phyloP scores from a whole-genome alignment of 2,797 vertebrate species.

The Poeciliopsis presidionis region DNA sequence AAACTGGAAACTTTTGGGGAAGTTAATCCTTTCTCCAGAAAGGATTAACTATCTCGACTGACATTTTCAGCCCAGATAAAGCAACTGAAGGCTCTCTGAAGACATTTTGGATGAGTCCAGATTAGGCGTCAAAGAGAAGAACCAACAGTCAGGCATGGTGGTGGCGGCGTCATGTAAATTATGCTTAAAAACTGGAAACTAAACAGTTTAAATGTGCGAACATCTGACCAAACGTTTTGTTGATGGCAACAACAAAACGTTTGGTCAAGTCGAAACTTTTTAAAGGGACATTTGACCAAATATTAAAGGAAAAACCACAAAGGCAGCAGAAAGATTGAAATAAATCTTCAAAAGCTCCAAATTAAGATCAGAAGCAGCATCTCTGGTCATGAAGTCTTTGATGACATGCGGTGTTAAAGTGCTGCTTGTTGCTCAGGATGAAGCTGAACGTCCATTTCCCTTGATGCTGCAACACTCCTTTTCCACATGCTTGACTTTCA shows the following conservation, averaged over 20 bases:
- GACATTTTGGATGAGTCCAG: background rate
- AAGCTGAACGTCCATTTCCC: background rate
- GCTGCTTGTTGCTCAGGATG: background rate
- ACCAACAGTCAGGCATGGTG: background rate
- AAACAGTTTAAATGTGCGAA: background rate
- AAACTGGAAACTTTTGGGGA: background rate
- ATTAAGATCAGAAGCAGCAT: background rate
- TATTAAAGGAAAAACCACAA: background rate
- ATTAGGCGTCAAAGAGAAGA: background rate
- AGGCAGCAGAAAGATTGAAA: background rate
- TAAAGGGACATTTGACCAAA: background rate
- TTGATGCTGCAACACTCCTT: background rate
- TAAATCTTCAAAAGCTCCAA: background rate
- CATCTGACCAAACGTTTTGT: background rate
- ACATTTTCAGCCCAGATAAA: background rate
- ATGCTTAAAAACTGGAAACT: background rate
- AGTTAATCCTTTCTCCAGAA: background rate
- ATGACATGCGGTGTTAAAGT: background rate
- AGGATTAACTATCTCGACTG: no score
- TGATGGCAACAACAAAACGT: background rate
- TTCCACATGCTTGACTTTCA: background rate
- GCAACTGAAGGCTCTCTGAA: background rate
- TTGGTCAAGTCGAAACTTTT: background rate
- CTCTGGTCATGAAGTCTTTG: background rate
- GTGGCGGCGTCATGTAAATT: background rate